phyloP scores from a whole-genome alignment of 2,888 invertebrate genomes.

The Linnaemya tessellans region DNA sequence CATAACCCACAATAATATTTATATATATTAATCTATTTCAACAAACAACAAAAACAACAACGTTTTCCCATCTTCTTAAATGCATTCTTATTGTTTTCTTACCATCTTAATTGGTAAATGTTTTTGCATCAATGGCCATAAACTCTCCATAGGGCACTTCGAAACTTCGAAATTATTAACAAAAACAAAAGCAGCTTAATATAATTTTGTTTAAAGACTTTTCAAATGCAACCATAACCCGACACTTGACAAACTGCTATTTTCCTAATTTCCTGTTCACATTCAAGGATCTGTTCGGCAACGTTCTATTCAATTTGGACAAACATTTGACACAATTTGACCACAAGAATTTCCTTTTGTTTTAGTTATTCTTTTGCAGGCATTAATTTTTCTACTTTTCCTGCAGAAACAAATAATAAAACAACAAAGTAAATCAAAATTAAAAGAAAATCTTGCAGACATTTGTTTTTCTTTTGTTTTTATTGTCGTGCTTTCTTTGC shows the following conservation, averaged over 20 bases:
- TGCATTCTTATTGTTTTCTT: too few relatives aligned
- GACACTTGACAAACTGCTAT: slow-evolving; percentile 42
- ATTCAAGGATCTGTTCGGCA: slow-evolving; percentile 23
- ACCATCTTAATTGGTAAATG: too few relatives aligned
- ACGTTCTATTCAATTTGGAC: slow-evolving; percentile 45
- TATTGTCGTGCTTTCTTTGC: background rate
- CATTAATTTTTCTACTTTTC: background rate
- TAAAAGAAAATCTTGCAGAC: slow-evolving; percentile 39
- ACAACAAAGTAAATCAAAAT: slow-evolving; percentile 26
- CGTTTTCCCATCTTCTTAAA: too few relatives aligned
- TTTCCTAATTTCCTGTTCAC: slow-evolving; percentile 60
- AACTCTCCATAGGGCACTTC: too few relatives aligned
- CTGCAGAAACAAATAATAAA: background rate
- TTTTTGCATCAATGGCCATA: too few relatives aligned
- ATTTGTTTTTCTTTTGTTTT: background rate
- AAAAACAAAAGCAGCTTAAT: too few relatives aligned
- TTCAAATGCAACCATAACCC: background rate
- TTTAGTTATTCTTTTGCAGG: slow-evolving; percentile 40
- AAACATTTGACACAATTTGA: slow-evolving; percentile 63
- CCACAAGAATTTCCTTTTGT: slow-evolving; percentile 58
- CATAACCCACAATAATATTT: too few relatives aligned
- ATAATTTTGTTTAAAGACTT: background rate
- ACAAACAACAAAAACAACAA: too few relatives aligned
- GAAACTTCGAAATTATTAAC: too few relatives aligned
- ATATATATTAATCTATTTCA: too few relatives aligned